These are phyloP conservation scores for Sebastes taczanowskii DNA, from an alignment of 2,797 vertebrate genomes.

Conservation along the genomic window DNA sequence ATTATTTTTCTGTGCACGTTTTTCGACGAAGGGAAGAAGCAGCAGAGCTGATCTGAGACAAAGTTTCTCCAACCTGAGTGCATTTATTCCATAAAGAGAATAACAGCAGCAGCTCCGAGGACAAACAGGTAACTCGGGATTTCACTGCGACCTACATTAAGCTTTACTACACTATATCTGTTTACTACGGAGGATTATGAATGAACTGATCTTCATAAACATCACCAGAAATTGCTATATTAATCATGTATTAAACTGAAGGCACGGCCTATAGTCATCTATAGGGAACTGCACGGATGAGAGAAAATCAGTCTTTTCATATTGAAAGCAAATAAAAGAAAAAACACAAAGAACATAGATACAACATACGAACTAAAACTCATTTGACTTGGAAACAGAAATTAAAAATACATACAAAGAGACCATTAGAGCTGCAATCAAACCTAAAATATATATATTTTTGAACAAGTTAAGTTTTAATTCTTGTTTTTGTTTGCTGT, in stretches of 20 bases:
- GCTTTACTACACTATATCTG: not conserved
- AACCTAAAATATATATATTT: not conserved
- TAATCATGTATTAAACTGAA: not conserved
- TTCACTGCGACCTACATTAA: not conserved
- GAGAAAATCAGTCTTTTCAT: not conserved
- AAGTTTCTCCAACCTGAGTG: not conserved
- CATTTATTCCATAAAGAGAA: conserved; percentile 11
- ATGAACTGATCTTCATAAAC: not conserved
- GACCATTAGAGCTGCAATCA: not conserved
- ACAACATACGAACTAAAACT: not conserved
- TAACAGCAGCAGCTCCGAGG: conserved; percentile 1
- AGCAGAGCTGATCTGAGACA: conserved; percentile 13
- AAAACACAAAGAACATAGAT: not conserved
- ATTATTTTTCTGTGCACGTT: conserved; percentile 39
- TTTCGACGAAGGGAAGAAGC: conserved; percentile 23
- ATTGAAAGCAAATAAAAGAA: not conserved
- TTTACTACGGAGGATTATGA: not conserved
- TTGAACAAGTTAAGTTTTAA: not conserved
- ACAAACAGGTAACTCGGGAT: conserved; percentile 55
- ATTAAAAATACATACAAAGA: not conserved
- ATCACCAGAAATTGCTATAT: not conserved
- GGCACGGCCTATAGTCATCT: not conserved
- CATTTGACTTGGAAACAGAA: not conserved
- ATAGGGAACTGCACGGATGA: not conserved
- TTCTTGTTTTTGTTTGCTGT: not conserved